Base-by-base conservation (phyloP, 2,113 vertebrate species). In the Gulo gulo region DNA sequence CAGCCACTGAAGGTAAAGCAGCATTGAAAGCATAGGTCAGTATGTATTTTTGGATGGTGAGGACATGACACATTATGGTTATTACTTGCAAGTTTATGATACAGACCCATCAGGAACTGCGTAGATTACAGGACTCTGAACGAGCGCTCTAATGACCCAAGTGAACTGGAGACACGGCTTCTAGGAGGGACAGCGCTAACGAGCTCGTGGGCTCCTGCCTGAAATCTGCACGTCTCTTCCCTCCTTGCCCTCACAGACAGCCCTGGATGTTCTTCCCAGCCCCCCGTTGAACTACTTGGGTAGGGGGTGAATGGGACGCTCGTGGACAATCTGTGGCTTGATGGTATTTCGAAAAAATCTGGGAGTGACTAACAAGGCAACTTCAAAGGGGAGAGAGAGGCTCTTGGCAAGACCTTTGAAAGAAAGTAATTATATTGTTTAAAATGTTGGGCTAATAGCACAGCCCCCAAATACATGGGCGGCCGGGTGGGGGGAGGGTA, bases 1-100 rank as follows among this genome's bases (percentile, higher is more conserved):
- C 99, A 86, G 99, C 99, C 98, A 99, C 99, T 99, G 94, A 86
- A 98, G 98, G 34, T 1, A 94, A 95, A 98, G 85, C 5, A 88
- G 42, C 7, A 7, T 65, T 2, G n/a, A 78, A 73, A 94, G 80
- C 13, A 36, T 42, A 57, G 23, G 31, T 91, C 63, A 59, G 84
- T 10, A 29, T 45, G 6, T 24, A 8, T 15, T 61, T 4, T 65
- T 21, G 1, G 34, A 78, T 24, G 12, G 24, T 0, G 2, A 34
- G 50, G 82, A 78, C 26, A 63, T 31, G 9, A 2, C 24, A 2
- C 24, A 78, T 47, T 93, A 80, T 84, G 7, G 63, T 36, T 0
- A 61, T 26, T 31, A 24, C 31, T 39, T 15, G 0, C n/a, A n/a
- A 21, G 14, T 29, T 50, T 36, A 69, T 20, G 39, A 47, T 24